These are phyloP conservation scores for Lysandra bellargus DNA, from an alignment of 2,888 invertebrate species.

Conservation along the genomic window DNA sequence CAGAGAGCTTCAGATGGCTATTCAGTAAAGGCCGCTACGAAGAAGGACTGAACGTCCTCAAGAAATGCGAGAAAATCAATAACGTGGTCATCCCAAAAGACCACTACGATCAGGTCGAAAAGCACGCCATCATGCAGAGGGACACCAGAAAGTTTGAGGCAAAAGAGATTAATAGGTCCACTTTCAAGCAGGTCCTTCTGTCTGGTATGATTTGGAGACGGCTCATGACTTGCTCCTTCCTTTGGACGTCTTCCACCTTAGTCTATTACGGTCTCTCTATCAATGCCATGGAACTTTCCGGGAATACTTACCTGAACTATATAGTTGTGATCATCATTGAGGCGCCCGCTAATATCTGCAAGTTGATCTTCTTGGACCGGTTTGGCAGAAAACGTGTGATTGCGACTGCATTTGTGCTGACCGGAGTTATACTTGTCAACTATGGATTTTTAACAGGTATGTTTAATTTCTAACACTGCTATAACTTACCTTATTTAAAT, in stretches of 20 bases:
- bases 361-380: slow-evolving; percentile 82
- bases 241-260: slow-evolving; percentile 89
- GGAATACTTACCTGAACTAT: slow-evolving; percentile 89
- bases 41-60: slow-evolving; percentile 81
- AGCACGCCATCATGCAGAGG: slow-evolving; percentile 66
- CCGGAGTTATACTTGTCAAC: slow-evolving; percentile 82
- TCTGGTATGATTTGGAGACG: slow-evolving; percentile 81
- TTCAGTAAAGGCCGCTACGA: slow-evolving; percentile 84
- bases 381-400: slow-evolving; percentile 84
- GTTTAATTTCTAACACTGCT: neutral
- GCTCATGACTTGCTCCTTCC: slow-evolving; percentile 84
- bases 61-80: slow-evolving; percentile 83
- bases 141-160: slow-evolving; percentile 65
- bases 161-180: slow-evolving; percentile 59
- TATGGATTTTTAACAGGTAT: slow-evolving; percentile 83
- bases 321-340: slow-evolving; percentile 83
- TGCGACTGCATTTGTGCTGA: slow-evolving; percentile 81
- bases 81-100: slow-evolving; percentile 72
- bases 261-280: slow-evolving; percentile 90
- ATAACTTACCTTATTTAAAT: no score
- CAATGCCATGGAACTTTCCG: slow-evolving; percentile 87
- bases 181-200: slow-evolving; percentile 62
- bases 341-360: slow-evolving; percentile 87
- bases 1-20: slow-evolving; percentile 72
- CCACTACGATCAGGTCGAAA: slow-evolving; percentile 69